Evolutionary conservation across 2,797 vertebrate genomes (phyloP).

Genomic region (Poecilia picta): DNA sequence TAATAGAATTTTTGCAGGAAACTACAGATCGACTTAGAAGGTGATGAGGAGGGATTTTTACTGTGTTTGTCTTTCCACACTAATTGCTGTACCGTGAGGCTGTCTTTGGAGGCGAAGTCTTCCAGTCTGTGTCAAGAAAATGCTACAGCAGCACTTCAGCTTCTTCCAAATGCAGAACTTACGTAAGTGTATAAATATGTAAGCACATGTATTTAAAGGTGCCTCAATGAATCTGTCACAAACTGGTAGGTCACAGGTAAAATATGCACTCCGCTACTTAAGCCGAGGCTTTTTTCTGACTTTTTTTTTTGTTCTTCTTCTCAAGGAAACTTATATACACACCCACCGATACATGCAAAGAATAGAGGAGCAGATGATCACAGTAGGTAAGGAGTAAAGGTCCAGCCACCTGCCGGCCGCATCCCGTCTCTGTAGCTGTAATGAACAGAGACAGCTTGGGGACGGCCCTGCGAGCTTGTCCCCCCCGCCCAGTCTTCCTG

Average conservation of each 20-base stretch:
- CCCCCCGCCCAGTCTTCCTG: slow-evolving; percentile 76
- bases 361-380: slow-evolving; percentile 85
- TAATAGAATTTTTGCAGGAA: slow-evolving; percentile 84
- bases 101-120: slow-evolving; percentile 43
- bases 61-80: slow-evolving; percentile 63
- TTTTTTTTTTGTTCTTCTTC: slow-evolving; percentile 36
- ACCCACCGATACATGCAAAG: slow-evolving; percentile 39
- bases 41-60: slow-evolving; percentile 31
- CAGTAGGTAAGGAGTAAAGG: slow-evolving; percentile 88
- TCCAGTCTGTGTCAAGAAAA: slow-evolving; percentile 57
- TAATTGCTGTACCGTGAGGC: slow-evolving; percentile 63
- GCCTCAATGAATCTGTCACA: slow-evolving; percentile 43
- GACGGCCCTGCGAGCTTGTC: slow-evolving; percentile 85
- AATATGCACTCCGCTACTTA: slow-evolving; percentile 52
- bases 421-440: slow-evolving; percentile 90
- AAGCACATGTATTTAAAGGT: slow-evolving; percentile 34
- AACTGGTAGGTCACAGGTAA: slow-evolving; percentile 59
- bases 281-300: slow-evolving; percentile 46
- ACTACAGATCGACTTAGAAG: slow-evolving; percentile 70
- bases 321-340: slow-evolving; percentile 43
- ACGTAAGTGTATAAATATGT: slow-evolving; percentile 59
- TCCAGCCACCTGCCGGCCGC: slow-evolving; percentile 91
- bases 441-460: slow-evolving; percentile 98
- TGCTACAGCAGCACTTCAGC: slow-evolving; percentile 54
- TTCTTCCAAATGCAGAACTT: slow-evolving; percentile 42